Evolutionary conservation across 92 coral and sea anemone species (phyloP), one percentile per base, ranked within the genome.

Genomic region (Epizoanthus fatuus): DNA sequence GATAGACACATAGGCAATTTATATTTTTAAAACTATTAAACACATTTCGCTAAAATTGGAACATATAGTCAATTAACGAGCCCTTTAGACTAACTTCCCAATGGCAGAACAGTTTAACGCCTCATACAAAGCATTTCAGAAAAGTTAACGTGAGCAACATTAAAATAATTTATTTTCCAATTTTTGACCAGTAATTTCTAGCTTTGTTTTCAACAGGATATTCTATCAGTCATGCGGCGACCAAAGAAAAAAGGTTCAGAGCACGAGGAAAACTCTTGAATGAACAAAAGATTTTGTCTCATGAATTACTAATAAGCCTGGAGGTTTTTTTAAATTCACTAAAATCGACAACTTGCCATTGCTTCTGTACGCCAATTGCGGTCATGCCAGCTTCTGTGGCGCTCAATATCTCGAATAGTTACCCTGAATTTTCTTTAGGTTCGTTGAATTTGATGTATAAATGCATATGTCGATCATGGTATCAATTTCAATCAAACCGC

Each of bases 301-400:
- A 90, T 94, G 98, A 94, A 94, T 94, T 86, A 94, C 37, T 94
- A 63, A 94, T 92, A 84, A 90, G 84, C 7, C 81, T 63, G 66
- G 80, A 56, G 64, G 74, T 53, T n/a, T 6, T 6, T 10, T 25
- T 60, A 66, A 75, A 84, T 72, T 84, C 55, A 80, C 91, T 79
- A 94, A 94, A 86, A 76, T 72, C 87, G 93, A 13, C 94, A 92
- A 86, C 88, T 89, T 81, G 87, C 88, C 72, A 79, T 55, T 60
- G 69, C 86, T 17, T 64, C 69, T 66, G 68, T 39, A 84, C 49
- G 83, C 58, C 76, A 49, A 5, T 32, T 62, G 60, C 54, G 42
- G 38, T 20, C 52, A 59, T 74, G 90, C 57, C 92, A 87, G 45
- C 86, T 15, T 39, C 44, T 89, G 86, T 44, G n/a, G 81, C 12